Evolutionary conservation across 2,888 invertebrate genomes (phyloP).

Genomic region (Hemicrepidius hirtus): DNA sequence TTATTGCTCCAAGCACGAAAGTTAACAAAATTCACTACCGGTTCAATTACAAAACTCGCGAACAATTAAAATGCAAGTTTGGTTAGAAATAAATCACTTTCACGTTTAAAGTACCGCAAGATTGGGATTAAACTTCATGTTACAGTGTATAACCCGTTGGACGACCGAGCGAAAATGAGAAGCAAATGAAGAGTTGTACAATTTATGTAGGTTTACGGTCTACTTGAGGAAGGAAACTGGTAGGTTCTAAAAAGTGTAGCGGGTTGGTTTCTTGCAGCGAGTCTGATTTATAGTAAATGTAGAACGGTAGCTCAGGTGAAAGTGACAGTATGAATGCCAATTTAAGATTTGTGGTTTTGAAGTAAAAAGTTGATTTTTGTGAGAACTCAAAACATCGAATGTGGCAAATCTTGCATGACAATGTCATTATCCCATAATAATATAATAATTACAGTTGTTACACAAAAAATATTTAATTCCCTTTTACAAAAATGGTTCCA

Average conservation of each 20-base stretch:
- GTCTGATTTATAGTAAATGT: conserved; percentile 51
- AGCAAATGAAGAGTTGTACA: conserved; percentile 50
- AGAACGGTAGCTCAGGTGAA: conserved; percentile 52
- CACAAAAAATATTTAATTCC: neutral
- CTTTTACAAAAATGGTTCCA: neutral
- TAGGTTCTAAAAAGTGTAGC: conserved; percentile 41
- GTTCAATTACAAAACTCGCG: neutral
- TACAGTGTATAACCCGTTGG: conserved; percentile 19
- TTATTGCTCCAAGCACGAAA: neutral
- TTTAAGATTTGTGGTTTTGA: conserved; percentile 47
- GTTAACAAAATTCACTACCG: neutral
- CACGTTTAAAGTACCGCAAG: conserved; percentile 22
- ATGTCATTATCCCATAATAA: conserved; percentile 11
- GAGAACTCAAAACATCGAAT: conserved; percentile 17
- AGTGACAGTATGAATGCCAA: conserved; percentile 51
- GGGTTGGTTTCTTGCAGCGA: conserved; percentile 44
- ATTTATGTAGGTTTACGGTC: conserved; percentile 57
- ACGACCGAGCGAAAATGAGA: conserved; percentile 43
- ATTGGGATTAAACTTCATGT: neutral
- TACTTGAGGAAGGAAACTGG: conserved; percentile 52
- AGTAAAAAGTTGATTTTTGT: conserved; percentile 30
- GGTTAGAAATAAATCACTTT: conserved; percentile 40
- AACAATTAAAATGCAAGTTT: conserved; percentile 6
- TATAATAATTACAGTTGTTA: neutral
- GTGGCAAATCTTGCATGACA: conserved; percentile 28